Percentiles rank a stretch among this genome's conserved stretches.
phyloP scores from a whole-genome alignment of 2,888 invertebrate genomes.

The Erebia aethiops region DNA sequence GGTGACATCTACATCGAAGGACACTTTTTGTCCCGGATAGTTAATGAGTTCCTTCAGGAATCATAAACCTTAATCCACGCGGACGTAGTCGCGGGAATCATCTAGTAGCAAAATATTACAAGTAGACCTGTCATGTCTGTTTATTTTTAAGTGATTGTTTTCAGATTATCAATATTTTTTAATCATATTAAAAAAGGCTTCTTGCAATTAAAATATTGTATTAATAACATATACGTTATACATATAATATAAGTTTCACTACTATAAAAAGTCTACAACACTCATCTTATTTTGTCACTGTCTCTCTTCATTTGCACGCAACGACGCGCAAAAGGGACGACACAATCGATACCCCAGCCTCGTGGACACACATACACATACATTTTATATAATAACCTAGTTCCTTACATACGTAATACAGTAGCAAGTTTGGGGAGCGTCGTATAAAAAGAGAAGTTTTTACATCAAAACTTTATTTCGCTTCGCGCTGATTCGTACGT shows the following conservation, averaged over 20 bases:
- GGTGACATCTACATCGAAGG: too few species aligned
- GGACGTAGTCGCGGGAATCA: not conserved
- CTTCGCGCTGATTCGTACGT: conserved; percentile 74
- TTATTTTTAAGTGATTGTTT: not conserved
- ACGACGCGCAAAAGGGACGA: conserved; percentile 24
- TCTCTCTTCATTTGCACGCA: conserved; percentile 21
- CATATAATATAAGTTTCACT: too few species aligned
- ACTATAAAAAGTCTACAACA: not conserved
- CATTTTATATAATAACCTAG: conserved; percentile 31
- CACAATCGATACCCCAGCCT: conserved; percentile 25
- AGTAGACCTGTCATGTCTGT: not conserved
- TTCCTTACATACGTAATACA: conserved; percentile 35
- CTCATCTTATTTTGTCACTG: conserved; percentile 19
- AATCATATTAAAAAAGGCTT: too few species aligned
- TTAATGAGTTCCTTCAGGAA: too few species aligned
- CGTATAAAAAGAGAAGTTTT: conserved; percentile 80
- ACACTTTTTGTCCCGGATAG: too few species aligned
- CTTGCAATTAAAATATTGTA: too few species aligned
- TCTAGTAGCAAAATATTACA: too few species aligned
- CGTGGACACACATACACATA: conserved; percentile 22
- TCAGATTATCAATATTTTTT: too few species aligned
- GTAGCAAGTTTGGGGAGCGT: conserved; percentile 60
- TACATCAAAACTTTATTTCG: conserved; percentile 82
- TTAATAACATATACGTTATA: too few species aligned
- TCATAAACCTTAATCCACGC: too few species aligned